These are phyloP conservation scores for Enteromius afrohamiltoni DNA, from an alignment of 2,797 vertebrate genomes.

Conservation along the genomic window DNA sequence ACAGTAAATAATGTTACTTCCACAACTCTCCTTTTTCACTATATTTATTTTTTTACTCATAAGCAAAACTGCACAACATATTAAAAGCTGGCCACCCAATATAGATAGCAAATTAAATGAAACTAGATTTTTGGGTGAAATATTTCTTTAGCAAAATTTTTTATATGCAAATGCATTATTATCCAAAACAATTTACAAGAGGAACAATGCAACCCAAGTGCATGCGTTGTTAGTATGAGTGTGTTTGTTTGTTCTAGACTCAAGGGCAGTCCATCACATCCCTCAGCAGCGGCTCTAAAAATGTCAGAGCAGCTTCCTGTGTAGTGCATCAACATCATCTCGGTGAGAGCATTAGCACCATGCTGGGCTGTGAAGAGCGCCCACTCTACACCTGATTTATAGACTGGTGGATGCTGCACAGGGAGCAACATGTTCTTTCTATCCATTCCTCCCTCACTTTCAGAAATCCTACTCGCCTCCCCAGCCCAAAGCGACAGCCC, in stretches of 20 bases:
- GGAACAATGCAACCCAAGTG: neutral
- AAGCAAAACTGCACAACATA: neutral
- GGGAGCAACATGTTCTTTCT: slow-evolving; percentile 36
- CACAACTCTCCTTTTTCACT: neutral
- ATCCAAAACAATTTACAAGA: neutral
- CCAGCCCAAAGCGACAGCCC: slow-evolving; percentile 50
- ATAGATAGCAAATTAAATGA: neutral
- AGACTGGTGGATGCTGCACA: slow-evolving; percentile 55
- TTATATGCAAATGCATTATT: neutral
- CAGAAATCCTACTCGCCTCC: slow-evolving; percentile 28
- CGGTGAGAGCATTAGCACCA: slow-evolving; percentile 44
- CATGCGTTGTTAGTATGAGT: slow-evolving; percentile 6
- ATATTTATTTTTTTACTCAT: neutral
- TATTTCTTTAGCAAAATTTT: neutral
- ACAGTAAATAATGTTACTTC: neutral
- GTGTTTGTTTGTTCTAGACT: slow-evolving; percentile 15
- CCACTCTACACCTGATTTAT: slow-evolving; percentile 55
- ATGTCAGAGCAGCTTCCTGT: slow-evolving; percentile 44
- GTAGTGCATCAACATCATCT: slow-evolving; percentile 54
- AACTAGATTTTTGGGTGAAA: neutral
- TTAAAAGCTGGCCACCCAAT: neutral
- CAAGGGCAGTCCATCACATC: slow-evolving; percentile 52
- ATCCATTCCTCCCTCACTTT: slow-evolving; percentile 29
- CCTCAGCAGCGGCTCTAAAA: slow-evolving; percentile 50
- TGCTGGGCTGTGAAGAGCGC: slow-evolving; percentile 33